phyloP scores from a whole-genome alignment of 2,797 vertebrate genomes.

The Sebastiscus tertius region DNA sequence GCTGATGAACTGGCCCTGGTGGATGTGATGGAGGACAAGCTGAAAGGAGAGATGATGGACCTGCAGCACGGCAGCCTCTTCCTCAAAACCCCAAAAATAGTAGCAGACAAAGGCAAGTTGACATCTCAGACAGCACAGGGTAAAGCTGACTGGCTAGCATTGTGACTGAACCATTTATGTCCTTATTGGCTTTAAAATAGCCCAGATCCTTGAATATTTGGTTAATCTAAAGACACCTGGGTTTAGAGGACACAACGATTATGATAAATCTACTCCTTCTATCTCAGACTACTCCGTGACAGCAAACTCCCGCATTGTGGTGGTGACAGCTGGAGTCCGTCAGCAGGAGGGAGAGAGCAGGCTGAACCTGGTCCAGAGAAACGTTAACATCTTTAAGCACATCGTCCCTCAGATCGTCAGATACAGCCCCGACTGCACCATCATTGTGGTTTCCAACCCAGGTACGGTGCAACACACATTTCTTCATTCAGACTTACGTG shows the following conservation, averaged over 20 bases:
- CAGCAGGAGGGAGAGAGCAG: constrained; percentile 98
- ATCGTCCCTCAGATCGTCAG: constrained; percentile 93
- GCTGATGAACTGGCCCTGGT: constrained; percentile 94
- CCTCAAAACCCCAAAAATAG: constrained; percentile 92
- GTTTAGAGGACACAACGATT: not conserved
- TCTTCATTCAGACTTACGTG: not conserved
- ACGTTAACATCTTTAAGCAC: constrained; percentile 95
- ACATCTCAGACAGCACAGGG: not conserved
- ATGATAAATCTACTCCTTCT: not conserved
- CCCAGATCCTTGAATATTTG: not conserved
- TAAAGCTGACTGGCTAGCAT: not conserved
- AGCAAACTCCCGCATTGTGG: constrained; percentile 92
- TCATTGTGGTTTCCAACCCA: constrained; percentile 97
- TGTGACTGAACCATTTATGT: not conserved
- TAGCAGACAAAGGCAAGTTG: constrained; percentile 89
- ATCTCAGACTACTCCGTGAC: constrained; percentile 91
- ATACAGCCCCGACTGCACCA: constrained; percentile 92
- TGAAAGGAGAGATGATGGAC: constrained; percentile 98
- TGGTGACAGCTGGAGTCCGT: constrained; percentile 94
- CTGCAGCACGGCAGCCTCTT: constrained; percentile 95
- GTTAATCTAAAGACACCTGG: not conserved
- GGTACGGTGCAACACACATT: constrained; percentile 73
- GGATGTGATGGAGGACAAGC: constrained; percentile 95
- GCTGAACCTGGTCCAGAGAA: constrained; percentile 96
- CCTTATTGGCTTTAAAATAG: not conserved